Conservation (phyloP, 2,797 vertebrate species). For the Margarornis squamiger region DNA sequence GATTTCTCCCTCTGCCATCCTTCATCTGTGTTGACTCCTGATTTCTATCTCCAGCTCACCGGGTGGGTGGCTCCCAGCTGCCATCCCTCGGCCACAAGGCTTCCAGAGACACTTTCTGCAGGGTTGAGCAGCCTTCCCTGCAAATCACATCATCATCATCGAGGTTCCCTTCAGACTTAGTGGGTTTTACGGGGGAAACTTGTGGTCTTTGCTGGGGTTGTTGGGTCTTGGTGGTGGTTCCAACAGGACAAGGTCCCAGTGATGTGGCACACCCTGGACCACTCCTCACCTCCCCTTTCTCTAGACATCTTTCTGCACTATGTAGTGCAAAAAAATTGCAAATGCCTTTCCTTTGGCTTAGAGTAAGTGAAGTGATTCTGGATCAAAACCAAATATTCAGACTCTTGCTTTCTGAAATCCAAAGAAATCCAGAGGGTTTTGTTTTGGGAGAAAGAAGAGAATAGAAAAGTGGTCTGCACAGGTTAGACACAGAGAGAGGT, state of each 20-base stretch:
- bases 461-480: not conserved
- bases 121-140: not conserved
- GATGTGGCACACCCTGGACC: not conserved
- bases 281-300: accelerated
- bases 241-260: accelerated
- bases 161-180: accelerated
- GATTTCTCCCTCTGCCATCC: not conserved
- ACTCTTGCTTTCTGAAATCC: not conserved
- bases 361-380: not conserved
- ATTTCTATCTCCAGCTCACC: not conserved
- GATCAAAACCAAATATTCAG: not conserved
- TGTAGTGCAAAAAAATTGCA: not conserved
- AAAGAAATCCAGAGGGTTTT: not conserved
- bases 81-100: accelerated
- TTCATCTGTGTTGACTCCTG: constrained; percentile 12
- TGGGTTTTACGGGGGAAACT: accelerated
- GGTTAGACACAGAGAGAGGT: not conserved
- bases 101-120: not conserved
- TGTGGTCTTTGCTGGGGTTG: not conserved
- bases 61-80: not conserved
- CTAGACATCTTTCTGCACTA: not conserved
- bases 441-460: not conserved
- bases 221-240: not conserved
- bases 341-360: not conserved
- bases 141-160: accelerated